Evolutionary conservation across 2,888 invertebrate genomes (phyloP).

Genomic region (Drosophila recens): DNA sequence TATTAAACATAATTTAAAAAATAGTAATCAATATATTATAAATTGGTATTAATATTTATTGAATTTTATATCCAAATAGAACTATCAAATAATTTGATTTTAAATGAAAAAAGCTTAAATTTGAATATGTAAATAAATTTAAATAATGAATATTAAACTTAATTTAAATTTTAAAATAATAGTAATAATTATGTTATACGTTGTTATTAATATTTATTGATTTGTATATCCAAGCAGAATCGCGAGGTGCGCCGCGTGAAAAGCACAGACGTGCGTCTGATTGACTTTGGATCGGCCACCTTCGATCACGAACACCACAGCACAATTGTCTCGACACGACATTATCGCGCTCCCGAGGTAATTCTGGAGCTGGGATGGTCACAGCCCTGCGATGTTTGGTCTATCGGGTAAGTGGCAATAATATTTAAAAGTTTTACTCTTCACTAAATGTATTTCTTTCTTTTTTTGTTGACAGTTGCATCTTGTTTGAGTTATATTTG

Average conservation of each 20-base stretch:
- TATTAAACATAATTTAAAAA: no score
- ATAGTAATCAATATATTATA: no score
- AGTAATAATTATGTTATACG: no score
- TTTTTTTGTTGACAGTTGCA: constrained; percentile 89
- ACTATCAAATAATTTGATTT: no score
- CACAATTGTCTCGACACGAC: constrained; percentile 99
- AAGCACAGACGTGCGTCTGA: constrained; percentile 97
- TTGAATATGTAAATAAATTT: no score
- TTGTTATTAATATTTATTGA: not conserved
- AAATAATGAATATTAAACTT: no score
- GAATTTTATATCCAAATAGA: no score
- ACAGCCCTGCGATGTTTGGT: constrained; percentile 99
- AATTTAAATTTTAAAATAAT: no score
- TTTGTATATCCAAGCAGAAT: constrained; percentile 86
- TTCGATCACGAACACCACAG: constrained; percentile 99
- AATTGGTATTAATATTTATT: no score
- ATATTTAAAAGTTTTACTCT: no score
- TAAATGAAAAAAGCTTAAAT: no score
- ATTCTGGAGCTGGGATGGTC: constrained; percentile 99
- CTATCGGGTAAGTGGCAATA: constrained; percentile 89
- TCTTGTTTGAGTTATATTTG: constrained; percentile 99
- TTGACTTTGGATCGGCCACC: constrained; percentile 99
- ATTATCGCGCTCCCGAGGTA: constrained; percentile 99
- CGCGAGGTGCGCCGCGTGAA: constrained; percentile 95
- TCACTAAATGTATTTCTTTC: not conserved